Evolutionary conservation across 2,797 vertebrate species (phyloP), one percentile per base, ranked within the genome.

Genomic region (Gymnothorax reevesii): DNA sequence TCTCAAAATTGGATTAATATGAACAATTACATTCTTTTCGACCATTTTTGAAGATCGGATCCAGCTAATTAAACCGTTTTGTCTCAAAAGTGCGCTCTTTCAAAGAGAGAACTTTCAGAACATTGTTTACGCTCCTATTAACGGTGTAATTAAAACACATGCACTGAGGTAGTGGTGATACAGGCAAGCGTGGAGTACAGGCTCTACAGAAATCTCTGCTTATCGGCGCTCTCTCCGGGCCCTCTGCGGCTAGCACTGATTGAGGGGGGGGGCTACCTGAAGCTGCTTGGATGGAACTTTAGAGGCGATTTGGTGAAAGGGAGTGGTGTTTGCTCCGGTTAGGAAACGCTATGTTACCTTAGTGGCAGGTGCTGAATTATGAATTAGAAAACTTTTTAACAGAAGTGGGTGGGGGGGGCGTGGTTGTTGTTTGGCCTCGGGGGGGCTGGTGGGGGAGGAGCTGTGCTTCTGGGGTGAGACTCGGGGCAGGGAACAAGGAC

Each of bases 361-460:
- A 89, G 92, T 92, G 94, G 94, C 92, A 90, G 86, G 82, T 33
- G 22, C 88, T 96, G 90, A 95, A 95, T 96, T 94, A 95, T 95
- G 92, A 91, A 95, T 89, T 75, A 5, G 49, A 57, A 55, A 62
- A 55, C n/a, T 83, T 60, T 90, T 84, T 88, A 42, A 42, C 84
- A 89, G 84, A 90, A 92, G 90, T 91, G 89, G 89, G 82, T 86
- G 92, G 92, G 92, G 92, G 91, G 90, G 79, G 90, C 90, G 87
- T 88, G 90, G 83, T 87, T 71, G 69, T 0, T 77, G 33, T 77
- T 77, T 9, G 4, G 73, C 73, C 73, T 15, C 87, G 64, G 86
- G 86, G 71, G 49, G 92, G 88, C 10, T 75, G 90, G 83, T 85
- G 86, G 88, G 82, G 87, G 55, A 83, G 13, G 71, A 64, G 54